phyloP scores from a whole-genome alignment of 2,113 vertebrate genomes.

The Notothenia rossii region DNA sequence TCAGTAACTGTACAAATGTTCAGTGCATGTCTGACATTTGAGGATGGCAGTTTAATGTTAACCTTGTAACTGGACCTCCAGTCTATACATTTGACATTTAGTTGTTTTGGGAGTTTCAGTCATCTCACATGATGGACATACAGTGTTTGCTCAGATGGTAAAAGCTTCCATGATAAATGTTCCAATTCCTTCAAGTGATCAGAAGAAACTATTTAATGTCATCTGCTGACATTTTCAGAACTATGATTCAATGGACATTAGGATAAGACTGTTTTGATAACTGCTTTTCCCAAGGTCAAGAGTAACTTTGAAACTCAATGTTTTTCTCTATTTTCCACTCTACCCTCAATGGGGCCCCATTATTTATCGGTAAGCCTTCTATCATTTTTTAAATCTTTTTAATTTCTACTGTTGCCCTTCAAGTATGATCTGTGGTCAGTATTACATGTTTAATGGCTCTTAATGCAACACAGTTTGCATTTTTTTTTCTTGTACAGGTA shows the following conservation, averaged over 20 bases:
- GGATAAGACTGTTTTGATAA: background rate
- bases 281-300: background rate
- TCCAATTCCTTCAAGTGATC: background rate
- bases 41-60: background rate
- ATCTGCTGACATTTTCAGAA: background rate
- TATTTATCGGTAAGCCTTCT: background rate
- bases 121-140: background rate
- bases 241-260: background rate
- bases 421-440: background rate
- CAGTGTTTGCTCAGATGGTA: background rate
- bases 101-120: background rate
- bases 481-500: no score
- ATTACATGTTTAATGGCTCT: background rate
- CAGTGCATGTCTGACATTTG: background rate
- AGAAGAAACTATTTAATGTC: background rate
- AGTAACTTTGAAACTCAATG: background rate
- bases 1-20: no score
- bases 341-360: background rate
- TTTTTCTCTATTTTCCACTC: background rate
- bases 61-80: background rate
- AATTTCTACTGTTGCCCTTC: background rate
- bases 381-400: background rate
- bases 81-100: background rate
- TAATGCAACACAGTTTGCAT: no score
- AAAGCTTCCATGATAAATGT: background rate